Percentiles rank a stretch among this genome's conserved stretches.
Evolutionary conservation across 1,140 invertebrate species (phyloP).

Genomic region (Drosophila quadrilineata): DNA sequence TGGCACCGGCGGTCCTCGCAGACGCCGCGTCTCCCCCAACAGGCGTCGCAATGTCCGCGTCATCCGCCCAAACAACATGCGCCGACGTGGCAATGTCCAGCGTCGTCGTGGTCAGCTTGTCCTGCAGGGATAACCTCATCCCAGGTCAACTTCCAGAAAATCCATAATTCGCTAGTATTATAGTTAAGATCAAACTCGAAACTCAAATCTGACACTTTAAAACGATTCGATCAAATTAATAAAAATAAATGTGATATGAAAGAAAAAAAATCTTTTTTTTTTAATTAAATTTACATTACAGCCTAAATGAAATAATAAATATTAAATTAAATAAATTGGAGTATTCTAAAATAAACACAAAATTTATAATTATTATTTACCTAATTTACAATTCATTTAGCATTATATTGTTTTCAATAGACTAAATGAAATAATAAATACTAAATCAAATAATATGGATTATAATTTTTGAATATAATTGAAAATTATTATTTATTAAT

Average conservation of each 20-base stretch:
- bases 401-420: no score
- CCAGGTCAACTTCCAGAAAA: background rate
- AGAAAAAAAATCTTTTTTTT: constrained; percentile 8
- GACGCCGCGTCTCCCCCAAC: constrained; percentile 27
- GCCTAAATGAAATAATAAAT: no score
- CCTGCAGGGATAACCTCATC: constrained; percentile 34
- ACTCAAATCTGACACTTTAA: constrained; percentile 19
- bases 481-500: no score
- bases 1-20: background rate
- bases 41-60: constrained; percentile 52
- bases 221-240: constrained; percentile 48
- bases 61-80: constrained; percentile 13
- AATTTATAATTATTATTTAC: no score
- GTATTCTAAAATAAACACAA: no score
- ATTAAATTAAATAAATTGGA: no score
- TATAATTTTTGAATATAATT: no score
- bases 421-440: no score
- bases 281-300: no score
- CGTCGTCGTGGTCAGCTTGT: constrained; percentile 51
- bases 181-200: constrained; percentile 53
- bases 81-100: constrained; percentile 22
- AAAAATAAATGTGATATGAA: constrained; percentile 67
- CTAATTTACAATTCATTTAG: no score
- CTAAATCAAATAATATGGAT: no score
- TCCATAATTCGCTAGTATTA: constrained; percentile 53